A percentile compares a stretch with the other conserved stretches of the same genome.
Evolutionary conservation across 2,888 invertebrate genomes (phyloP).

Genomic region (Drosophila meridionalis): DNA sequence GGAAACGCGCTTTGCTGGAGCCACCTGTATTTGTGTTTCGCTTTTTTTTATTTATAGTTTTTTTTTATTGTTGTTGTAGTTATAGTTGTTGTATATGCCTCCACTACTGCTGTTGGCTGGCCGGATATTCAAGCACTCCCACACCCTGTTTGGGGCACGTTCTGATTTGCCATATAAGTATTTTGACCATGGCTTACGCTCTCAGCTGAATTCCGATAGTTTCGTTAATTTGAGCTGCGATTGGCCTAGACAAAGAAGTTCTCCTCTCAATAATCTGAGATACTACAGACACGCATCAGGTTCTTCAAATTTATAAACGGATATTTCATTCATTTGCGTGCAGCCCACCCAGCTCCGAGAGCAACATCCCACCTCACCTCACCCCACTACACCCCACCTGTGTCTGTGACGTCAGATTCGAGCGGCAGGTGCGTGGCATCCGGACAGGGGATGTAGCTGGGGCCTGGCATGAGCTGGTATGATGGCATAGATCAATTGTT

Average conservation of each 20-base stretch:
- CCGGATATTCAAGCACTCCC: constrained; percentile 64
- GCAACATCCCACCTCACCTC: background rate
- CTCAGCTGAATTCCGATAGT: background rate
- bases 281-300: constrained; percentile 45
- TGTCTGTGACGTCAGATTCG: constrained; percentile 47
- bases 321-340: constrained; percentile 59
- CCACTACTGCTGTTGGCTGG: constrained; percentile 5
- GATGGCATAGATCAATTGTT: constrained; percentile 73
- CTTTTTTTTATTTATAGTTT: background rate
- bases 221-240: constrained; percentile 44
- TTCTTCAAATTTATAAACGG: constrained; percentile 32
- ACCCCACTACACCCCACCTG: background rate
- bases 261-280: constrained; percentile 71
- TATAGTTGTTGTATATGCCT: constrained; percentile 2
- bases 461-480: constrained; percentile 21
- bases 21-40: constrained; percentile 49
- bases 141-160: constrained; percentile 18
- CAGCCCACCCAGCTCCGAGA: constrained; percentile 26
- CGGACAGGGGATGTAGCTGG: constrained; percentile 21
- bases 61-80: constrained; percentile 12
- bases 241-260: constrained; percentile 69
- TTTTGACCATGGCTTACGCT: constrained; percentile 41
- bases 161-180: constrained; percentile 40
- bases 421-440: constrained; percentile 46
- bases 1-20: constrained; percentile 76